These are phyloP conservation scores for Talpa occidentalis DNA, from an alignment of 2,113 vertebrate genomes.

Conservation along the genomic window DNA sequence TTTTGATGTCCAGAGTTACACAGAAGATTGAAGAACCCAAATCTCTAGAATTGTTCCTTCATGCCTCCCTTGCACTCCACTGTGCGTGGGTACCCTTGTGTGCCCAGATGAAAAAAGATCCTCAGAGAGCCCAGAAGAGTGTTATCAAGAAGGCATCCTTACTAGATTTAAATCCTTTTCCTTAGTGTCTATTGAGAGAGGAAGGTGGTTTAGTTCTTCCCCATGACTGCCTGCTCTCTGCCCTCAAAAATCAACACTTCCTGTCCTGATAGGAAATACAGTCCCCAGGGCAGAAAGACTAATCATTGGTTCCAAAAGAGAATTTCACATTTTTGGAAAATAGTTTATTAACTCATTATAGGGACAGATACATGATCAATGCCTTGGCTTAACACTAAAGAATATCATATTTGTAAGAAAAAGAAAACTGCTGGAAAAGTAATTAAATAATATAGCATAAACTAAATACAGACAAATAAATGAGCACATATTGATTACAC, in stretches of 20 bases:
- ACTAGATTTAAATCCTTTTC: background rate
- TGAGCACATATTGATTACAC: conserved; percentile 79
- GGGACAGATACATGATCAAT: conserved; percentile 85
- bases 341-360: conserved; percentile 87
- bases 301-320: background rate
- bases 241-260: conserved; percentile 30
- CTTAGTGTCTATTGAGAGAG: background rate
- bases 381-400: conserved; percentile 86
- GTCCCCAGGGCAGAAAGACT: background rate
- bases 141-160: background rate
- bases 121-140: background rate
- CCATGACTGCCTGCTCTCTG: background rate
- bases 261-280: conserved; percentile 9
- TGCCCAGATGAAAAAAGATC: background rate
- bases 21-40: background rate
- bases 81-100: too few relatives aligned
- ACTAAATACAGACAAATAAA: conserved; percentile 84
- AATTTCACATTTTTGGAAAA: conserved; percentile 71
- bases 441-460: conserved; percentile 85
- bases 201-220: background rate
- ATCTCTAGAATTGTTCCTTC: background rate
- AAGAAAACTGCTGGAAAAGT: conserved; percentile 81
- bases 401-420: conserved; percentile 83
- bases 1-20: conserved; percentile 10
- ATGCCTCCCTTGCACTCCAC: background rate